Evolutionary conservation across 2,888 invertebrate species (phyloP).

Genomic region (Aplocera efformata): DNA sequence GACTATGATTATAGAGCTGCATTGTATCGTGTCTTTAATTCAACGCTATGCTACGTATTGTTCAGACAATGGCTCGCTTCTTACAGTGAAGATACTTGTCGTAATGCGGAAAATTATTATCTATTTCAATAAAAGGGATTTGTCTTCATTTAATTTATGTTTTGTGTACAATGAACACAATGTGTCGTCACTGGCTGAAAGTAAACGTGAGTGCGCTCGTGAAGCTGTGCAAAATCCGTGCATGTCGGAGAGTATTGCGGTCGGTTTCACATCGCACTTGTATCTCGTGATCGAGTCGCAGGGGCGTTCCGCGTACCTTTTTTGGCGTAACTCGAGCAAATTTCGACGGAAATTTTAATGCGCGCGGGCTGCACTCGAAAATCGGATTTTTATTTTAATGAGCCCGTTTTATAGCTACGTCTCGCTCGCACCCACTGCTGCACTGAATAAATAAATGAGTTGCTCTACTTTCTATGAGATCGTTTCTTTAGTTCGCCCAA

Average conservation of each 20-base stretch:
- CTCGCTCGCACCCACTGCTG: slow-evolving; percentile 70
- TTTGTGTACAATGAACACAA: slow-evolving; percentile 14
- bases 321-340: slow-evolving; percentile 80
- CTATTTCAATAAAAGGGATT: slow-evolving; percentile 33
- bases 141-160: slow-evolving; percentile 18
- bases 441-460: slow-evolving; percentile 79
- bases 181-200: slow-evolving; percentile 42
- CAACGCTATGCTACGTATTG: slow-evolving; percentile 59
- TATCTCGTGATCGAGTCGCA: slow-evolving; percentile 63
- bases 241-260: slow-evolving; percentile 59
- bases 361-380: slow-evolving; percentile 73
- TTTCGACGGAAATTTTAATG: slow-evolving; percentile 70
- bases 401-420: slow-evolving; percentile 66
- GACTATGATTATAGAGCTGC: slow-evolving; percentile 62
- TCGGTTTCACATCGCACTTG: slow-evolving; percentile 72
- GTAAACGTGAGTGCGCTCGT: slow-evolving; percentile 34
- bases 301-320: slow-evolving; percentile 71
- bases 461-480: slow-evolving; percentile 80
- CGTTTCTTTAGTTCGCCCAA: slow-evolving; percentile 71
- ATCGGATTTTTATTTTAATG: slow-evolving; percentile 79
- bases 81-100: slow-evolving; percentile 51
- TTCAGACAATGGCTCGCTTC: slow-evolving; percentile 54
- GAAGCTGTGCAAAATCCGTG: slow-evolving; percentile 30
- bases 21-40: slow-evolving; percentile 63
- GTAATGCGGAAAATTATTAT: slow-evolving; percentile 54